Base-by-base conservation (phyloP, 2,888 invertebrate genomes). In the Drosophila meridiana region DNA sequence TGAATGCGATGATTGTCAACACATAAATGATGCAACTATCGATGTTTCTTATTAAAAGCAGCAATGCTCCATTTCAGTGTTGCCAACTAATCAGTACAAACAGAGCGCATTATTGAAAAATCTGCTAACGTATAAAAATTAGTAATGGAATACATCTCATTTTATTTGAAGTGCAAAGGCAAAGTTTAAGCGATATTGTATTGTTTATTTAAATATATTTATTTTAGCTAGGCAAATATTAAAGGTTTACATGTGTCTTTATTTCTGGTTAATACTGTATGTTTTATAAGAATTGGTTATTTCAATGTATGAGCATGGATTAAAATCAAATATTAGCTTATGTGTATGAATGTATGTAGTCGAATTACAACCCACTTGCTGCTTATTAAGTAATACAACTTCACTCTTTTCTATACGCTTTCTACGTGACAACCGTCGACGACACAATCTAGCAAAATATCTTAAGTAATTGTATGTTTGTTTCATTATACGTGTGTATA, bases 321-420 rank as follows among this genome's bases (percentile, higher is more conserved):
- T 88, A 74, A 82, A 85, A 61, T 82, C 70, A 72, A 69, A 52
- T 73, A 59, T 79, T 69, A 76, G 69, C 73, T 72, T 89, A 82
- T 79, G 71, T 65, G 57, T 78, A 68, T 32, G 55, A 65, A 75
- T 79, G 60, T 75, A 45, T 69, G 69, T 82, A 85, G 80, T 76
- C 69, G 74, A 73, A 88, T 72, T 90, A 85, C 85, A 90, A 85
- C 85, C 84, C 76, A 66, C 83, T 65, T 72, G 75, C 80, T 75
- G 72, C 90, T 85, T 85, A 85, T 58, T 65, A 65, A 65, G 83
- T 83, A 90, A 77, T 81, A 90, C 90, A 90, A 83, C 76, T 73
- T 57, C 72, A 36, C 47, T 53, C 48, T 36, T 47, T 42, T 65
- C 28, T 34, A 36, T 28, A 34, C 47, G 61, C 45, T 68, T 4